These are phyloP conservation scores for Pachycephus smyrnensis DNA, from an alignment of 2,888 invertebrate genomes.

Conservation along the genomic window DNA sequence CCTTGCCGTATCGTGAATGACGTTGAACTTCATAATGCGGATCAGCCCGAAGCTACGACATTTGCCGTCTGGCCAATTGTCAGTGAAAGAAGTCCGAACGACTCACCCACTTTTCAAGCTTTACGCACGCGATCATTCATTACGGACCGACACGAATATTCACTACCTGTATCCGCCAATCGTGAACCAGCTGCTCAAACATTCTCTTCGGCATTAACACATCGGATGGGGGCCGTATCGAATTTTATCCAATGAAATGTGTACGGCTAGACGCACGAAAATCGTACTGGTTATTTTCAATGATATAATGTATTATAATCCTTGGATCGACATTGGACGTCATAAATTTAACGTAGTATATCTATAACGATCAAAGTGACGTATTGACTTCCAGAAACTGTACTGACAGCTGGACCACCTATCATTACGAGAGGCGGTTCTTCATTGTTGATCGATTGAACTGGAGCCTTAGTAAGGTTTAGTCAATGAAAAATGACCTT, in stretches of 20 bases:
- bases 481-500: background rate
- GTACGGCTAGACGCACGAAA: background rate
- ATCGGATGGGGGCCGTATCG: background rate
- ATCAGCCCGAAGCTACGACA: background rate
- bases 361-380: background rate
- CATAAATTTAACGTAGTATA: background rate
- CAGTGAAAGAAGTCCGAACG: background rate
- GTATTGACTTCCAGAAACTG: background rate
- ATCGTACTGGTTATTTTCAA: background rate
- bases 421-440: background rate
- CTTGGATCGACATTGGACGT: background rate
- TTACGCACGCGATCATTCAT: background rate
- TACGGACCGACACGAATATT: background rate
- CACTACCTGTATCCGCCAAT: background rate
- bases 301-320: background rate
- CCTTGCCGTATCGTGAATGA: background rate
- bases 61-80: background rate
- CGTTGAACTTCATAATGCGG: background rate
- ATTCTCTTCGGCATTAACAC: conserved; percentile 26
- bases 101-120: background rate
- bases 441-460: background rate
- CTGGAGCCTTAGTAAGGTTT: background rate
- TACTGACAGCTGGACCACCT: background rate
- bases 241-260: background rate
- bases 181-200: conserved; percentile 14